Evolutionary conservation across 2,888 invertebrate genomes (phyloP), one percentile per base, ranked within the genome.

Genomic region (Tromatobia lineatoria): DNA sequence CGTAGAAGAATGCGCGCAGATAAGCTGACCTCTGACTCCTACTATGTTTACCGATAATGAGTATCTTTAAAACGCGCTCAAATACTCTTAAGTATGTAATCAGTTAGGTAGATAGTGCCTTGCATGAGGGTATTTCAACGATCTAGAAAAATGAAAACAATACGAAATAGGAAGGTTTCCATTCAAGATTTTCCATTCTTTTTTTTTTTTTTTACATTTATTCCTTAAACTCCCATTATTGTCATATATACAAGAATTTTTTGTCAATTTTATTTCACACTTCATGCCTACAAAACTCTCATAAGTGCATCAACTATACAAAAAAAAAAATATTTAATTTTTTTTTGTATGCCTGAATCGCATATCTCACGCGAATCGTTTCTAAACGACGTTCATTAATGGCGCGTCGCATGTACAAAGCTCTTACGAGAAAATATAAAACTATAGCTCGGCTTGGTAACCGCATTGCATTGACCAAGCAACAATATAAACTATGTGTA

Each of bases 21-120:
- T 88, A 88, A 87, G 78, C 34, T 81, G 88, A 90, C 84, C 87
- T 88, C 80, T 88, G 88, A 88, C 88, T 88, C 75, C 78, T 81
- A 74, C 84, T 88, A 87, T 88, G 83, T 86, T 79, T 80, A 77
- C 67, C 69, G 87, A 87, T 87, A 86, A 80, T 74, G 50, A 82
- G 54, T 79, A 73, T 85, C 81, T 34, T 20, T 54, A 52, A 61
- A 64, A 38, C 23, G 61, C 38, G 18, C 10, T 61, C 25, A 57
- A 42, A 59, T 71, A 23, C 45, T 54, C 54, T 13, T 54, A 52
- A 67, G 23, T 25, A 10, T 42, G 7, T 64, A 38, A 57, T 29
- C 45, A 29, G 45, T 45, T 13, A 13, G 64, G 25, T 45, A 54
- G 38, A 67, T 74, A 34, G 25, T 73, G 13, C 50, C 38, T 50